Base-by-base conservation (phyloP, 23 tunicate species). In the Halocynthia aurantium region DNA sequence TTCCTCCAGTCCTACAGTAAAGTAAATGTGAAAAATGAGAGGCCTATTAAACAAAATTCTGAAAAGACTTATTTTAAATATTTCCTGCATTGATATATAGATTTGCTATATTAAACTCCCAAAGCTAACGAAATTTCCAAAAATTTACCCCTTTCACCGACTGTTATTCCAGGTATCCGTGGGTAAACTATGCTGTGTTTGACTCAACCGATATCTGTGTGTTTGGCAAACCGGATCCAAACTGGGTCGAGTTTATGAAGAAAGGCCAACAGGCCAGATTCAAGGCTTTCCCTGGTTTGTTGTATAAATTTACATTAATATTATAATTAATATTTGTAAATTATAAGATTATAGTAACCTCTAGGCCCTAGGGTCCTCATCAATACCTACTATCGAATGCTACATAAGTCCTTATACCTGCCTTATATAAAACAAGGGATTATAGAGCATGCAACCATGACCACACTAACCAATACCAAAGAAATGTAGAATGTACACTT, bases 171-270 rank as follows among this genome's bases (percentile, higher is more conserved):
- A 84, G 88, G 50, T 84, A 55, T 58, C 61, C 77, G 0, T 84
- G 88, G 88, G 88, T 84, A 49, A 84, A 84, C 67, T 77, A 77
- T 69, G 82, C 82, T 7, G 76, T 69, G 8, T 63, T 82, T 31
- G 80, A 72, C 73, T 72, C 89, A n/a, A 55, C 22, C 31, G 80
- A 78, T 55, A 60, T 85, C 52, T 66, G 74, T 52, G 51, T 71
- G 10, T 85, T 79, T 66, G 91, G 84, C 8, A 81, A 81, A 50
- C 85, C 85, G 13, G 85, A 81, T 60, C 62, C 17, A 0, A 61
- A 50, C 11, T 81, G 85, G 85, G 71, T 9, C 7, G 68, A 61
- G 21, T 15, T 13, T 17, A 72, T 72, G 60, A 81, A 72, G 61
- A 58, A 10, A n/a, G 55, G 10, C 17, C 6, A 49, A 10, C 51